phyloP scores from a whole-genome alignment of 2,888 invertebrate genomes.

The Standfussiana lucernea region DNA sequence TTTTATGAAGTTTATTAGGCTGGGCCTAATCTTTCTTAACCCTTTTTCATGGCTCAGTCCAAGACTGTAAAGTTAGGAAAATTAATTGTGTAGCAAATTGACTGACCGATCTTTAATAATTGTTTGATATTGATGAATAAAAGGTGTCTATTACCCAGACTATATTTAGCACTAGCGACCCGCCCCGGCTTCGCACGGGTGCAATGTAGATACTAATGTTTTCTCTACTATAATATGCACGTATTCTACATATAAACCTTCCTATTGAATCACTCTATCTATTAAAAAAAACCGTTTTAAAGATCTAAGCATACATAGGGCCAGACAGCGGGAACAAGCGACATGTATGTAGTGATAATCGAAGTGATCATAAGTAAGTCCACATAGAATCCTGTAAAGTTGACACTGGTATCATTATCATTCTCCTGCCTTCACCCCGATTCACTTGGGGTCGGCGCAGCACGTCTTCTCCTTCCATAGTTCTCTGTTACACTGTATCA shows the following conservation, averaged over 20 bases:
- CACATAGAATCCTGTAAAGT: neutral
- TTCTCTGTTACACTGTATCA: neutral
- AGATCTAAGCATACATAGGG: too few species aligned
- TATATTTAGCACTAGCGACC: too few species aligned
- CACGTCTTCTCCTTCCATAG: neutral
- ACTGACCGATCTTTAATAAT: neutral
- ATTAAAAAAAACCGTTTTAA: too few species aligned
- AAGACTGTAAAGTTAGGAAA: neutral
- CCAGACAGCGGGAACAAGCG: too few species aligned
- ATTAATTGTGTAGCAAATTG: neutral
- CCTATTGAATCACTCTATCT: too few species aligned
- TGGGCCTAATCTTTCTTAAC: neutral
- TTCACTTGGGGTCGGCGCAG: neutral
- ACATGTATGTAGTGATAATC: too few species aligned
- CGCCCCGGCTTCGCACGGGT: too few species aligned
- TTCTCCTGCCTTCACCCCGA: neutral
- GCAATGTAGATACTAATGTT: too few species aligned
- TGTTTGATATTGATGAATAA: neutral
- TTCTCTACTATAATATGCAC: too few species aligned
- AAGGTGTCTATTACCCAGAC: neutral
- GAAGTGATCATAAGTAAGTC: neutral
- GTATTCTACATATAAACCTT: too few species aligned
- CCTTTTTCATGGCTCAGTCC: slow-evolving; percentile 6
- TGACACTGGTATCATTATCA: neutral
- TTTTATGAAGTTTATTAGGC: slow-evolving; percentile 29